Evolutionary conservation across 2,113 vertebrate species (phyloP).

Genomic region (Sinocyclocheilus grahami): DNA sequence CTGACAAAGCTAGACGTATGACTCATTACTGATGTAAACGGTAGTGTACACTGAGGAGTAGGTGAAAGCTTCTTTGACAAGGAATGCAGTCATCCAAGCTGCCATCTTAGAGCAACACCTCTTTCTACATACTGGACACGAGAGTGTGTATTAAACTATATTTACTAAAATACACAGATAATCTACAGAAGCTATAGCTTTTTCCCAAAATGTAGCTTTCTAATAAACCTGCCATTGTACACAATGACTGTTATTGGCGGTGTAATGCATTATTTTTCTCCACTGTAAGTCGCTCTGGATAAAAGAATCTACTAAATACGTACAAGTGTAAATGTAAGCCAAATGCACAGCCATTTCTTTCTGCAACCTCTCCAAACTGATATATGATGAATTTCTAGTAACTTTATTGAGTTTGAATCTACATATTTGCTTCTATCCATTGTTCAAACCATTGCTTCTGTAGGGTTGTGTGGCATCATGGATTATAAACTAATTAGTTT

Average conservation of each 20-base stretch:
- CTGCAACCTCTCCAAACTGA: not conserved
- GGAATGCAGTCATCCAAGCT: not conserved
- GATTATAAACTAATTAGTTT: not conserved
- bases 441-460: not conserved
- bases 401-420: not conserved
- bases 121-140: not conserved
- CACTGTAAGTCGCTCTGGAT: not conserved
- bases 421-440: not conserved
- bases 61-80: not conserved
- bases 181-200: not conserved
- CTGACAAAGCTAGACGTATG: not conserved
- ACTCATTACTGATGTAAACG: not conserved
- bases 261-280: not conserved
- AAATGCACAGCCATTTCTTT: not conserved
- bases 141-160: not conserved
- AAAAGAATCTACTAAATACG: not conserved
- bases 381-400: not conserved
- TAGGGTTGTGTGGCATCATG: not conserved
- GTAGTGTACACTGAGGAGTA: not conserved
- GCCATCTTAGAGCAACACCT: conserved; percentile 28
- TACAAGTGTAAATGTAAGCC: not conserved
- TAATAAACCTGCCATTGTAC: not conserved
- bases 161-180: not conserved
- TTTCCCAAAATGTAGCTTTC: not conserved
- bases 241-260: not conserved